These are phyloP conservation scores for Polydrusus cervinus DNA, from an alignment of 2,888 invertebrate genomes.

Conservation along the genomic window DNA sequence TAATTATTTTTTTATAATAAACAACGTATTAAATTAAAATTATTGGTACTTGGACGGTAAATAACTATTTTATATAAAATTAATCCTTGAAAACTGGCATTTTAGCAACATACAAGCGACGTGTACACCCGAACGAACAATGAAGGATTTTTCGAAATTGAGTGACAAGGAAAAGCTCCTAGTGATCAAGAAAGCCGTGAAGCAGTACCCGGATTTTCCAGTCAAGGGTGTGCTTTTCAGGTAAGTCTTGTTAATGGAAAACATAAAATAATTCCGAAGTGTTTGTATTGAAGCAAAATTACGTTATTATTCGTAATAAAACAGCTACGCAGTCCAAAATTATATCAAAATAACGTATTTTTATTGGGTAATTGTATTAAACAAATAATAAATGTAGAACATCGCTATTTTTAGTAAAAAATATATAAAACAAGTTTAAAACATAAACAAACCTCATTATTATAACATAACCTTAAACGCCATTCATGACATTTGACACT, in stretches of 20 bases:
- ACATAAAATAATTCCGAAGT: background rate
- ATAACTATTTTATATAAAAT: background rate
- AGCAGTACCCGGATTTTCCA: conserved; percentile 87
- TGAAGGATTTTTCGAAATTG: conserved; percentile 25
- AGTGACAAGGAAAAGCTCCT: conserved; percentile 72
- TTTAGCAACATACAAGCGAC: background rate
- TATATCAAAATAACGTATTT: background rate
- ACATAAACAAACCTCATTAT: background rate
- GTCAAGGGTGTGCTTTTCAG: conserved; percentile 88
- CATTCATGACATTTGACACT: background rate
- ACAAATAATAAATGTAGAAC: background rate
- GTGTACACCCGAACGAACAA: background rate
- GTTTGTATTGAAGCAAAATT: background rate
- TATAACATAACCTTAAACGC: conserved; percentile 3
- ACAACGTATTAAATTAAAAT: background rate
- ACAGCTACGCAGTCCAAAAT: background rate
- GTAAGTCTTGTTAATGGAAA: conserved; percentile 73
- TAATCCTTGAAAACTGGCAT: background rate
- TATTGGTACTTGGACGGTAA: background rate
- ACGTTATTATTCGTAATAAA: background rate
- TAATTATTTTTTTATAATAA: background rate
- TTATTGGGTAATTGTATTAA: background rate
- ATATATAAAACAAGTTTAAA: background rate
- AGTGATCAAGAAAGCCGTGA: conserved; percentile 78
- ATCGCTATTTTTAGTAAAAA: background rate